Evolutionary conservation across 2,888 invertebrate species (phyloP), one percentile per base, ranked within the genome.

Genomic region (Ethmia dodecea): DNA sequence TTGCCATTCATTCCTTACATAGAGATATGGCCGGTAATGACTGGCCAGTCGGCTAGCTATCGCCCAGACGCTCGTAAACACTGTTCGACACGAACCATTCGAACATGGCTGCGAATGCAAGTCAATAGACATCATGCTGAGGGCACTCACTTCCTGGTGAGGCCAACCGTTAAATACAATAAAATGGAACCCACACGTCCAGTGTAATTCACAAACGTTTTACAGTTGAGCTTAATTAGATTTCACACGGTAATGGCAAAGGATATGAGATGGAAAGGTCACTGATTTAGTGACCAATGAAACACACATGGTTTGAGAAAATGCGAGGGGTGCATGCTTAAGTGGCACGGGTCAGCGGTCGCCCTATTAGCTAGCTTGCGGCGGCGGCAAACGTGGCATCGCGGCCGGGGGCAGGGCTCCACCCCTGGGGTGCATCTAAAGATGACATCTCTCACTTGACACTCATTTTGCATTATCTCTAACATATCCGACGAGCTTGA

Each of bases 11-110:
- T 80, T 75, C 72, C 68, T 61, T 62, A 69, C 77, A 72, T 65
- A 78, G 76, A 79, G 80, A 78, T 81, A 83, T 81, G 74, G 73
- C 60, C 62, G 65, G 71, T 80, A 81, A 83, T 78, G 81, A 79
- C 71, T 64, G 64, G 65, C 61, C 60, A 62, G 69, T 52, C 64
- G 67, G 64, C 58, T 12, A 26, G 28, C 20, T 79, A 79, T 80
- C 81, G 79, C 70, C 66, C 62, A 65, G 68, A 56, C 72, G 79
- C 76, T 81, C 83, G 76, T 83, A 83, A 83, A 83, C 73, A 65
- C 65, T 67, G 67, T 68, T 70, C 73, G 62, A 70, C 77, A 63
- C 71, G 70, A 75, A 66, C 58, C 66, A 68, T 79, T 78, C 64
- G 67, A 71, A 74, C 72, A 74, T 73, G 70, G 60, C 67, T 66